A percentile compares a stretch with the other conserved stretches of the same genome.
phyloP scores from a whole-genome alignment of 2,113 vertebrate species.

The Lampris incognitus region DNA sequence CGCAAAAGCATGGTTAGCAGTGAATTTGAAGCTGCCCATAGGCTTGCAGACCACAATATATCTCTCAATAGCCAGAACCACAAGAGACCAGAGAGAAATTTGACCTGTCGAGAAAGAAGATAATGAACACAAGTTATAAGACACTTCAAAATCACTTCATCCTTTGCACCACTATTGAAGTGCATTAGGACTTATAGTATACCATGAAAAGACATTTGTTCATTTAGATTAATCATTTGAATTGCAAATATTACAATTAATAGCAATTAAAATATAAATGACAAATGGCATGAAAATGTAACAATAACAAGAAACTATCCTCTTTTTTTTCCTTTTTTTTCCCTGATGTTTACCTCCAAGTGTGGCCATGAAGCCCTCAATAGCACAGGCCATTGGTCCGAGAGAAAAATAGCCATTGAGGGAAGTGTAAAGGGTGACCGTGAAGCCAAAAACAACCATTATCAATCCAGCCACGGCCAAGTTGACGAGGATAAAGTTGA shows the following conservation, averaged over 20 bases:
- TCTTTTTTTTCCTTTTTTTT: no score
- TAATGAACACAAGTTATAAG: not conserved
- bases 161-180: no score
- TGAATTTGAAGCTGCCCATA: slow-evolving; percentile 87
- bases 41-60: slow-evolving; percentile 87
- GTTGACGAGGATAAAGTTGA: slow-evolving; percentile 86
- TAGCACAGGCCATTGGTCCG: slow-evolving; percentile 64
- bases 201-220: no score
- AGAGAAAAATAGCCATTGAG: slow-evolving; percentile 79
- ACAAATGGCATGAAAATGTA: no score
- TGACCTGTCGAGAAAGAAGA: slow-evolving; percentile 65
- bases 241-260: no score
- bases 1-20: slow-evolving; percentile 70
- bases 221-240: no score
- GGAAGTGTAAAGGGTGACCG: slow-evolving; percentile 75
- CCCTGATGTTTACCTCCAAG: slow-evolving; percentile 78
- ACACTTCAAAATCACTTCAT: no score
- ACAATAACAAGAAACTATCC: no score
- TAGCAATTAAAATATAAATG: no score
- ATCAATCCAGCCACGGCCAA: slow-evolving; percentile 82
- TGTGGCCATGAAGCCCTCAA: slow-evolving; percentile 84
- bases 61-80: slow-evolving; percentile 84
- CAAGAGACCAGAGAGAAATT: slow-evolving; percentile 85
- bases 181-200: no score
- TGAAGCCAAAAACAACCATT: slow-evolving; percentile 84